These are phyloP conservation scores for Cerastis leucographa DNA, from an alignment of 2,888 invertebrate species.

Conservation along the genomic window DNA sequence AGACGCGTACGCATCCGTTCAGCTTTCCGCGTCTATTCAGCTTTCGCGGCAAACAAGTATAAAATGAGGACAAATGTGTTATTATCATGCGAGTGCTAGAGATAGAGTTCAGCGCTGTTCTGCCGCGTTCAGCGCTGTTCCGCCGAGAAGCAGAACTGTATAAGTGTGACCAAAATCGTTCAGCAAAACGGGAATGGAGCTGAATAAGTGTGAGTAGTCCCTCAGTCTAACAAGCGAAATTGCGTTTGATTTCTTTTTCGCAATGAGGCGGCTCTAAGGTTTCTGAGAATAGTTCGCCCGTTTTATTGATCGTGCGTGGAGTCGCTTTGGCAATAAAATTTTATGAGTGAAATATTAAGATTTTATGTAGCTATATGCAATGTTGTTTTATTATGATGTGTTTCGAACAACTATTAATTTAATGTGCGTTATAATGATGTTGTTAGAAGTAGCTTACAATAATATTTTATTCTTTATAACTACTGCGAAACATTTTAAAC, in stretches of 20 bases:
- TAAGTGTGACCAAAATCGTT: too few species aligned
- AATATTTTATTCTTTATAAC: not conserved
- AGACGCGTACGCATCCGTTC: too few species aligned
- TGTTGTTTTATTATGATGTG: slow-evolving; percentile 47
- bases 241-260: slow-evolving; percentile 18
- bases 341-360: slow-evolving; percentile 44
- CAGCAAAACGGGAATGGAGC: too few species aligned
- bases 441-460: not conserved
- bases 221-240: slow-evolving; percentile 19
- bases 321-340: slow-evolving; percentile 36
- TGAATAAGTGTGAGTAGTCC: too few species aligned
- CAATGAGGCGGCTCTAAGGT: not conserved
- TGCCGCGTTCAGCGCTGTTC: too few species aligned
- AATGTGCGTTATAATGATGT: slow-evolving; percentile 12
- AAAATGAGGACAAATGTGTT: too few species aligned
- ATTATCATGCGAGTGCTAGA: too few species aligned
- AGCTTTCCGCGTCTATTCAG: too few species aligned
- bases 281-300: slow-evolving; percentile 28
- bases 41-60: too few species aligned
- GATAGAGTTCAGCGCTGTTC: too few species aligned
- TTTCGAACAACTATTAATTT: slow-evolving; percentile 36
- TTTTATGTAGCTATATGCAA: slow-evolving; percentile 35
- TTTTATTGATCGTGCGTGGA: slow-evolving; percentile 26
- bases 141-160: too few species aligned
- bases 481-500: not conserved